Evolutionary conservation across 2,113 vertebrate species (phyloP), one percentile per base, ranked within the genome.

Genomic region (Oryzias melastigma): DNA sequence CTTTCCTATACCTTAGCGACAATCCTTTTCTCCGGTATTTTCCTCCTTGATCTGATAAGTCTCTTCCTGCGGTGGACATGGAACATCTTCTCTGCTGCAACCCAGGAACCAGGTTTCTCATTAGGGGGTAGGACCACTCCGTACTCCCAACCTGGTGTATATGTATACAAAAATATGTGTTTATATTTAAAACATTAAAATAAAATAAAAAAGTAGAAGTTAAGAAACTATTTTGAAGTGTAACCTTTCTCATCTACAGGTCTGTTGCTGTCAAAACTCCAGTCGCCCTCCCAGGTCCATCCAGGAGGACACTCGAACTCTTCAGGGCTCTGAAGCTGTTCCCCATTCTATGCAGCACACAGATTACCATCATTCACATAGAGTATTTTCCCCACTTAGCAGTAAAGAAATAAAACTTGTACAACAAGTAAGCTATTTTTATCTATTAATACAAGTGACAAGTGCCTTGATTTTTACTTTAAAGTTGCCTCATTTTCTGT

Each of bases 11-110:
- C 95, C 89, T 87, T 92, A 19, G 75, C 52, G 42, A 72, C 41
- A 6, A 82, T 40, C 44, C 62, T 46, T 20, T 76, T 71, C 20
- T 94, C 88, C 45, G 88, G 78, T 24, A 90, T 93, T 71, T 93
- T 95, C 83, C 71, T 95, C 4, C 97, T 93, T 25, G 87, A 93
- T 66, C 96, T 89, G 43, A 95, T 81, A 63, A 97, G 84, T 73
- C 97, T 92, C 65, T 90, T 93, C 14, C 97, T 92, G 52, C 96
- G 93, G n/a, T 97, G 93, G 0, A 93, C 90, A 27, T 98, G 95
- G 80, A 98, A 99, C 97, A 98, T 98, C 78, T 99, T 99, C 83
- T 99, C 97, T 49, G 95, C 91, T 68, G 97, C 91, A 25, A 93
- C 95, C 97, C 97, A 99, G 5, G 95, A 97, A 69, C 91, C 95